Conservation (phyloP, 2,888 invertebrate genomes). For the Meghimatium bilineatum region DNA sequence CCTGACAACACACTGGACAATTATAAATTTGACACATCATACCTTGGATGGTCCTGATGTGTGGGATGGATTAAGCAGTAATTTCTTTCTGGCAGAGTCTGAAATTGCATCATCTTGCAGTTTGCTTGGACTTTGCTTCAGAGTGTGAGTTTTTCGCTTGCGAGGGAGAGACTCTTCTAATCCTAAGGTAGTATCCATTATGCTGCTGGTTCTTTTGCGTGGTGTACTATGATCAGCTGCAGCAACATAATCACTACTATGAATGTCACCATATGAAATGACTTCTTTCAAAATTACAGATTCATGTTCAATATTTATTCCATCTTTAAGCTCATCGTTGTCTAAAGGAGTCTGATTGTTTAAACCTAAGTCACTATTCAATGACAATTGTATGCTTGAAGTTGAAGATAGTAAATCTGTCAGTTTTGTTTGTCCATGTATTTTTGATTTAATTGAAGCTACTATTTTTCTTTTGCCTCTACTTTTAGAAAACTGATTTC, state of each 20-base stretch:
- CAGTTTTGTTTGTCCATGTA: slow-evolving; percentile 1
- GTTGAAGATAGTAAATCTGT: background rate
- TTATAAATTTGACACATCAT: background rate
- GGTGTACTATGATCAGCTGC: slow-evolving; percentile 43
- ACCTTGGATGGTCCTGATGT: slow-evolving; percentile 14
- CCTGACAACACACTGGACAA: too few species aligned
- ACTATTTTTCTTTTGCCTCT: background rate
- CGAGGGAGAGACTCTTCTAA: background rate
- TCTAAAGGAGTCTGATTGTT: background rate
- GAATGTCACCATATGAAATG: slow-evolving; percentile 64
- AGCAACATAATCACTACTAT: slow-evolving; percentile 51
- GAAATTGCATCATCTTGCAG: background rate
- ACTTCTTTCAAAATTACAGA: slow-evolving; percentile 51
- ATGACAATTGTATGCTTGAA: background rate
- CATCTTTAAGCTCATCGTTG: background rate
- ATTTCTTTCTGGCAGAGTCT: slow-evolving; percentile 28
- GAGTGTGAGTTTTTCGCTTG: slow-evolving; percentile 25
- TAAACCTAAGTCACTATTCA: background rate
- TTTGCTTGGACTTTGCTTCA: slow-evolving; percentile 5
- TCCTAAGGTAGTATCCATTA: background rate
- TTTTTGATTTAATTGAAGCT: background rate
- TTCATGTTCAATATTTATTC: background rate
- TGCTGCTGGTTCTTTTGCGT: slow-evolving; percentile 23
- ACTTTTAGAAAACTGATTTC: background rate
- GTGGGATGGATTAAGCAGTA: background rate